Conservation (phyloP, 2,888 invertebrate species). For the Exephanes ischioxanthus region DNA sequence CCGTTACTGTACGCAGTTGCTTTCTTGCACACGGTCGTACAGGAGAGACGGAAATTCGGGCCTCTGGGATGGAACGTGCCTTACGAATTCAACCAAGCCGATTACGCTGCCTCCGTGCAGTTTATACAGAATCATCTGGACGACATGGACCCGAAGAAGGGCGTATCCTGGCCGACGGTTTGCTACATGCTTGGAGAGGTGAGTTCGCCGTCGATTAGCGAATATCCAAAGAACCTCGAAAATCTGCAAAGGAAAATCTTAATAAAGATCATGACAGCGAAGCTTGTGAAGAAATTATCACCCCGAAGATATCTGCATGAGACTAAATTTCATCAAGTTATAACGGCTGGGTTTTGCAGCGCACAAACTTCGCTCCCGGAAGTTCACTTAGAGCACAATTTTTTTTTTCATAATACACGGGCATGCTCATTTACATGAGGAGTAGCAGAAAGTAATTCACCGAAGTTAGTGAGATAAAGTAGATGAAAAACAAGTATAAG, state of each 20-base stretch:
- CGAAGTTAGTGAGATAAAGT: too few relatives aligned
- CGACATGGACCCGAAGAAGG: slow-evolving; percentile 98
- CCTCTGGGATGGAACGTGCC: slow-evolving; percentile 99
- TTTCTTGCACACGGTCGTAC: slow-evolving; percentile 97
- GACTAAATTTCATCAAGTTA: not conserved
- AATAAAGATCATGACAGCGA: not conserved
- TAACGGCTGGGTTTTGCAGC: too few relatives aligned
- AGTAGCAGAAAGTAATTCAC: too few relatives aligned
- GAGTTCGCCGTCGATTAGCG: not conserved
- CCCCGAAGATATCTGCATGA: too few relatives aligned
- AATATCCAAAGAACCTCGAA: not conserved
- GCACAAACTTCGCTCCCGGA: too few relatives aligned
- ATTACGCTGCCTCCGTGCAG: slow-evolving; percentile 97
- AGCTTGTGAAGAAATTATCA: not conserved
- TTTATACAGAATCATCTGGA: slow-evolving; percentile 98
- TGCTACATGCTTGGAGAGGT: slow-evolving; percentile 99
- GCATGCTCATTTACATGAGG: too few relatives aligned
- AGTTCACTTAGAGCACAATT: too few relatives aligned
- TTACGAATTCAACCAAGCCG: slow-evolving; percentile 98
- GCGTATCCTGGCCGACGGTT: slow-evolving; percentile 98
- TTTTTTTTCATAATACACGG: too few relatives aligned
- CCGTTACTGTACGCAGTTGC: slow-evolving; percentile 97
- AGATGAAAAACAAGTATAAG: too few relatives aligned
- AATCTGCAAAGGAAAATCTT: not conserved
- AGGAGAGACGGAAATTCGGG: slow-evolving; percentile 98